These are phyloP conservation scores for Takifugu rubripes DNA, from an alignment of 2,797 vertebrate genomes.

Conservation along the genomic window DNA sequence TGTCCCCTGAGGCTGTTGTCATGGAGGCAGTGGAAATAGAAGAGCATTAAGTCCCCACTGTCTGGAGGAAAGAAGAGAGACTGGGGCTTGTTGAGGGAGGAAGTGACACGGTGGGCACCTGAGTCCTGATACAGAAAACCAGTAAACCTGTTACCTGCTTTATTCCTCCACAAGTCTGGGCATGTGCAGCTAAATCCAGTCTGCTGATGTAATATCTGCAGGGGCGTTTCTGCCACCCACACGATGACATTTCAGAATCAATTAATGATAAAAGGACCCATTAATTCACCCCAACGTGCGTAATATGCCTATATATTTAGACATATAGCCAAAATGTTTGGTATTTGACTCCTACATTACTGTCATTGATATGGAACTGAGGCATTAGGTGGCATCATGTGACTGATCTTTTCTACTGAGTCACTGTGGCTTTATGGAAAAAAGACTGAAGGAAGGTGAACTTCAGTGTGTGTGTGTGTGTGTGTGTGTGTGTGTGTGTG, in stretches of 20 bases:
- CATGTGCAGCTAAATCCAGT: too few species aligned
- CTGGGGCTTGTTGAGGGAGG: background rate
- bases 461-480: background rate
- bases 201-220: too few species aligned
- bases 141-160: too few species aligned
- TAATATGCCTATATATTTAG: too few species aligned
- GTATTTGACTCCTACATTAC: background rate
- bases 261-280: too few species aligned
- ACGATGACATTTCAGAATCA: too few species aligned
- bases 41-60: too few species aligned
- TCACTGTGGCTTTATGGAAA: constrained; percentile 61
- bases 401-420: constrained; percentile 36
- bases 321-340: background rate
- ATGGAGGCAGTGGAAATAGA: constrained; percentile 9
- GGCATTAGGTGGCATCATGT: constrained; percentile 5
- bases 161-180: too few species aligned
- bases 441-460: constrained; percentile 28
- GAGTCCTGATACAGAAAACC: background rate
- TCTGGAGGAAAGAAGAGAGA: background rate
- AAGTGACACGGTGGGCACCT: background rate
- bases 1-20: constrained; percentile 51
- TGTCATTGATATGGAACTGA: background rate
- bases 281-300: too few species aligned
- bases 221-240: too few species aligned
- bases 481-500: background rate